phyloP scores from a whole-genome alignment of 1,140 invertebrate genomes.

The Drosophila littoralis region DNA sequence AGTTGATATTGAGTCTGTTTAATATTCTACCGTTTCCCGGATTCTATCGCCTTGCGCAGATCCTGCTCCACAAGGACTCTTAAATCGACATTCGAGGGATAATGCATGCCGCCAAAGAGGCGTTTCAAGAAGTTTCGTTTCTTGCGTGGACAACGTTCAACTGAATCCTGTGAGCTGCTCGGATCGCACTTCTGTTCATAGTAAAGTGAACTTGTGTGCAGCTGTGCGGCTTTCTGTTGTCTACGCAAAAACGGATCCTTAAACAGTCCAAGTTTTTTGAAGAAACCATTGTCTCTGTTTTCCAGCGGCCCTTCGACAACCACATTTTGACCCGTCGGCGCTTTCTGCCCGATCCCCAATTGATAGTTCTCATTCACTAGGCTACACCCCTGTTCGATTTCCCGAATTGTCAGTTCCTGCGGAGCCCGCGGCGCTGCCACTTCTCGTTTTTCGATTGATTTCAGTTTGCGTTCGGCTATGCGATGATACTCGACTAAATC shows the following conservation, averaged over 20 bases:
- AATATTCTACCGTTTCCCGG: not conserved
- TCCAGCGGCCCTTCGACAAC: too few species aligned
- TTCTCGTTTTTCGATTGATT: not conserved
- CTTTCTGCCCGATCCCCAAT: not conserved
- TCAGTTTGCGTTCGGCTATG: conserved; percentile 10
- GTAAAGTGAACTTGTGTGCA: too few species aligned
- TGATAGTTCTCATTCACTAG: not conserved
- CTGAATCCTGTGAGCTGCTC: not conserved
- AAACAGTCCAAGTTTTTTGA: conserved; percentile 9
- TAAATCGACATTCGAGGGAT: not conserved
- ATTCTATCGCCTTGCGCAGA: not conserved
- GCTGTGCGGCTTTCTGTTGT: not conserved
- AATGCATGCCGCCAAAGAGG: not conserved
- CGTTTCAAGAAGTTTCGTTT: conserved; percentile 11
- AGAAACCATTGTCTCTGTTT: not conserved
- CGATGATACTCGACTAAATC: conserved; percentile 15
- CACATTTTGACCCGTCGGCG: not conserved
- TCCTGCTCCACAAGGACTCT: not conserved
- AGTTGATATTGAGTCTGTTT: not conserved
- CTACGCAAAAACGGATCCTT: not conserved
- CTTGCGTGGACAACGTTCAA: not conserved
- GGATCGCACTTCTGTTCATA: not conserved
- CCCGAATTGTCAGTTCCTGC: not conserved
- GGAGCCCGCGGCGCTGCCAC: not conserved
- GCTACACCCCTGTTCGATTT: not conserved